These are phyloP conservation scores for Plectropomus leopardus DNA, from an alignment of 2,113 vertebrate species.

Conservation along the genomic window DNA sequence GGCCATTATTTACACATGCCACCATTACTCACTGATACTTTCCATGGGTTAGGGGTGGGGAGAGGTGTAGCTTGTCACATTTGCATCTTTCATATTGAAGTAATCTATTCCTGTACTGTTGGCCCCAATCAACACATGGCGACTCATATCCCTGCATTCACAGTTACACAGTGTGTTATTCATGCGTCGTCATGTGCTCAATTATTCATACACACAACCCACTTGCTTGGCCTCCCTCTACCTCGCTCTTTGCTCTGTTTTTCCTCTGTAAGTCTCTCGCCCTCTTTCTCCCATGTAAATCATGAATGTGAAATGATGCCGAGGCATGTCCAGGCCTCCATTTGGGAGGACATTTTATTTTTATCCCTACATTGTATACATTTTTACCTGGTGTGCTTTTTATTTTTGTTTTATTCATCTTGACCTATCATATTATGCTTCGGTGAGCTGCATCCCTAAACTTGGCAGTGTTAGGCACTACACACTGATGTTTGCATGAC, in stretches of 20 bases:
- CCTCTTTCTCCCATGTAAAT: slow-evolving; percentile 38
- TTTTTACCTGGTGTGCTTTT: neutral
- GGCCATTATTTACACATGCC: slow-evolving; percentile 10
- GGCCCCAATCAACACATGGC: slow-evolving; percentile 51
- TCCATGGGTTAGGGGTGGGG: neutral
- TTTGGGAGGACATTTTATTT: slow-evolving; percentile 20
- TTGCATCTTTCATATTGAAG: slow-evolving; percentile 12
- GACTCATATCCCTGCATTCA: slow-evolving; percentile 24
- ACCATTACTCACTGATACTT: slow-evolving; percentile 6
- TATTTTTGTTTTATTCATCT: slow-evolving; percentile 27
- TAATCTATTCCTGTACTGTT: slow-evolving; percentile 33
- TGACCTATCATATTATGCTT: slow-evolving; percentile 13
- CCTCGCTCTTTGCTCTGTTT: slow-evolving; percentile 26
- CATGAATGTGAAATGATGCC: slow-evolving; percentile 49
- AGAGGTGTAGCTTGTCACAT: neutral
- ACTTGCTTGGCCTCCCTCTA: slow-evolving; percentile 16
- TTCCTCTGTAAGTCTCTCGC: neutral
- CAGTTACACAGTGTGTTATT: slow-evolving; percentile 52
- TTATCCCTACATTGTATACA: slow-evolving; percentile 16
- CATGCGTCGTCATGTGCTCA: slow-evolving; percentile 43
- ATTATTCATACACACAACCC: slow-evolving; percentile 66
- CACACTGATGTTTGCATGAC: neutral
- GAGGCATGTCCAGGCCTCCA: neutral
- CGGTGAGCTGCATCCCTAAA: slow-evolving; percentile 6
- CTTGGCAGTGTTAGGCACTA: slow-evolving; percentile 5